Percentiles rank a stretch among this genome's conserved stretches.
These are phyloP conservation scores for Syndactyla subalaris DNA, from an alignment of 2,797 vertebrate species.

Conservation along the genomic window DNA sequence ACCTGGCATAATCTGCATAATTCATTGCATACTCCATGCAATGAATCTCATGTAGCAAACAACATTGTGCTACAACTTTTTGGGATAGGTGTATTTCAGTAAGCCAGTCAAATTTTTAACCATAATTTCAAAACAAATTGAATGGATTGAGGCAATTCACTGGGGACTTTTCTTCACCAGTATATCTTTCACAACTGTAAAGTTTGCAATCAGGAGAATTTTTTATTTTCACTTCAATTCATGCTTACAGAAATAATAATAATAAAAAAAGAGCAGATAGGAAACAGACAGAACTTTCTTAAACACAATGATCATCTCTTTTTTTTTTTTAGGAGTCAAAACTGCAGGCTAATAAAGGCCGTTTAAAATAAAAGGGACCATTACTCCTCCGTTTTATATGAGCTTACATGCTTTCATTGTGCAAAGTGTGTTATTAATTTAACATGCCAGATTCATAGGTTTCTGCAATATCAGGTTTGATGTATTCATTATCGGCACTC, in stretches of 20 bases:
- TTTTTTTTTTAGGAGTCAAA: constrained; percentile 74
- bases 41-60: neutral
- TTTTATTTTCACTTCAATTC: constrained; percentile 41
- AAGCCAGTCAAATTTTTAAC: neutral
- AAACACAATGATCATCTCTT: constrained; percentile 62
- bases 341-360: constrained; percentile 81
- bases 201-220: neutral
- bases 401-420: constrained; percentile 85
- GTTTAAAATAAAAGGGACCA: constrained; percentile 85
- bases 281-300: constrained; percentile 61
- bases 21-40: neutral
- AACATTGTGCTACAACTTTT: neutral
- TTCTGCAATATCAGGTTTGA: constrained; percentile 97
- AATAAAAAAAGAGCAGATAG: neutral
- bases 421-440: constrained; percentile 96
- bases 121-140: neutral
- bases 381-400: constrained; percentile 84
- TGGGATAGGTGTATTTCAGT: neutral
- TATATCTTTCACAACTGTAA: neutral
- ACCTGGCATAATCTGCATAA: neutral
- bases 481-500: constrained; percentile 95
- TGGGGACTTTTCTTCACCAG: neutral
- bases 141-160: neutral
- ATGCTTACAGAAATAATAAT: neutral
- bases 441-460: constrained; percentile 99